Conservation (phyloP, 2,113 vertebrate species). For the Strix uralensis region DNA sequence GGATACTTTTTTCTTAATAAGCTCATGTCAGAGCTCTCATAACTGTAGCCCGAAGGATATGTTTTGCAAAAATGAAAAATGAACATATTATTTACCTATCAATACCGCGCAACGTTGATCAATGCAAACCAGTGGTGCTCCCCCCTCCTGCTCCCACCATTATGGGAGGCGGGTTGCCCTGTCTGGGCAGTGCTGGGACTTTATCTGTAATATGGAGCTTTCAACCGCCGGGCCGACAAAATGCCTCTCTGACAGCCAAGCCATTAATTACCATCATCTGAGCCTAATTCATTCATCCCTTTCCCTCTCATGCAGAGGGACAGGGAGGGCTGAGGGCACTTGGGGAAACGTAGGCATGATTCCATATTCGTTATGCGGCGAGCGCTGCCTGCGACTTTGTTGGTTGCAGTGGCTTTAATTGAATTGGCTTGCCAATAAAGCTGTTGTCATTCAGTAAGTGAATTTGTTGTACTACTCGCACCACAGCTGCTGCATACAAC, state of each 20-base stretch:
- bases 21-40: conserved; percentile 55
- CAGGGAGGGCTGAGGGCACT: conserved; percentile 81
- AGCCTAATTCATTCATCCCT: conserved; percentile 84
- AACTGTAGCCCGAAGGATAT: conserved; percentile 62
- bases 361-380: conserved; percentile 82
- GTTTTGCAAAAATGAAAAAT: conserved; percentile 75
- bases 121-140: conserved; percentile 28
- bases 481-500: conserved; percentile 86
- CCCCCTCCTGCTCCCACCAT: neutral
- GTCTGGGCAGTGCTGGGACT: conserved; percentile 63
- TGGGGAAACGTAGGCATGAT: conserved; percentile 80
- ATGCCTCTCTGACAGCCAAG: conserved; percentile 82
- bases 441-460: conserved; percentile 89
- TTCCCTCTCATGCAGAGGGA: conserved; percentile 80
- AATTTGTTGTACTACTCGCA: conserved; percentile 84
- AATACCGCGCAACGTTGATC: conserved; percentile 66
- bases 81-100: conserved; percentile 74
- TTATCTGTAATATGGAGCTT: conserved; percentile 66
- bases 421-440: conserved; percentile 95
- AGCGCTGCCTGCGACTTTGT: conserved; percentile 80
- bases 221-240: conserved; percentile 67
- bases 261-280: conserved; percentile 88
- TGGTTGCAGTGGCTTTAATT: conserved; percentile 88
- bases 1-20: conserved; percentile 45
- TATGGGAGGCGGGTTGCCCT: conserved; percentile 32